phyloP scores from a whole-genome alignment of 2,797 vertebrate species.

The Neopelma chrysocephalum region DNA sequence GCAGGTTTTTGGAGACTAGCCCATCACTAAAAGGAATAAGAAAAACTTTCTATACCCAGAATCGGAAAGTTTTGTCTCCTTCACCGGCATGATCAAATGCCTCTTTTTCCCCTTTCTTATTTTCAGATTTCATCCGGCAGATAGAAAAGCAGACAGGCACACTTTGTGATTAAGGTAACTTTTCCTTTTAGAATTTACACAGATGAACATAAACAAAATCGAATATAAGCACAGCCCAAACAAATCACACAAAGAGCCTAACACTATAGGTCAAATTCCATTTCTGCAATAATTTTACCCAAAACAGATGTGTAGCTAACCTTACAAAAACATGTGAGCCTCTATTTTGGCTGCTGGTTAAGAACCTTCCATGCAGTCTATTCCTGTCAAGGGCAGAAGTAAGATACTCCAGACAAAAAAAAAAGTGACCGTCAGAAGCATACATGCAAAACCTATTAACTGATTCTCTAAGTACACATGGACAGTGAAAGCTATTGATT shows the following conservation, averaged over 20 bases:
- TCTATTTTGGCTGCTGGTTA: constrained; percentile 42
- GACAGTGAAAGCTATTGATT: not conserved
- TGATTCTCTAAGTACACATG: not conserved
- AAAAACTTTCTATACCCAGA: constrained; percentile 4
- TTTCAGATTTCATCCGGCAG: constrained; percentile 28
- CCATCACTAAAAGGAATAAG: constrained; percentile 39
- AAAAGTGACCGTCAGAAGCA: not conserved
- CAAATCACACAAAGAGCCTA: constrained; percentile 1
- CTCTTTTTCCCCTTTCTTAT: not conserved
- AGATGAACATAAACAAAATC: constrained; percentile 17
- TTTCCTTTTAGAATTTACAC: constrained; percentile 26
- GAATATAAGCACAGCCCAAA: not conserved
- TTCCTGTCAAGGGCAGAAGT: not conserved
- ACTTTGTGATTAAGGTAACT: not conserved
- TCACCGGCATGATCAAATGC: not conserved
- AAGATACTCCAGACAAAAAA: not conserved
- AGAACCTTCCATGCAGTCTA: not conserved
- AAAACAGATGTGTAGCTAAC: constrained; percentile 59
- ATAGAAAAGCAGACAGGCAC: not conserved
- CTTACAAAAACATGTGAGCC: constrained; percentile 22
- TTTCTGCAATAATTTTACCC: constrained; percentile 49
- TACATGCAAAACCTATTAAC: not conserved
- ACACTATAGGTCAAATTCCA: constrained; percentile 51
- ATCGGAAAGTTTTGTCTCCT: not conserved
- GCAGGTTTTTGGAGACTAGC: constrained; percentile 60